phyloP scores from a whole-genome alignment of 1,140 invertebrate genomes.

The Gonioctena quinquepunctata region DNA sequence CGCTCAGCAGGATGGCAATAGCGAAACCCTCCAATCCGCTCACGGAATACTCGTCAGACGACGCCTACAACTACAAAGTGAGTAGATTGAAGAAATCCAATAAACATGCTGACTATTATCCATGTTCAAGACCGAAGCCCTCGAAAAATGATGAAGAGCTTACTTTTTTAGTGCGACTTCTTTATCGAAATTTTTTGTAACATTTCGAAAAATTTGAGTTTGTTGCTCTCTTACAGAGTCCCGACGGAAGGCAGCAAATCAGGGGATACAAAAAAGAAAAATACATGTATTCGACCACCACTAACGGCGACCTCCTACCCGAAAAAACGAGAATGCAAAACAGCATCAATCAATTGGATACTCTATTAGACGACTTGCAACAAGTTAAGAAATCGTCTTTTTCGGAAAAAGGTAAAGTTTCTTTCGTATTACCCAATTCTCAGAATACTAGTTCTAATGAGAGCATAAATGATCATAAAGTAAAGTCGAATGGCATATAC shows the following conservation, averaged over 20 bases:
- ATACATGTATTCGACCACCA: constrained; percentile 44
- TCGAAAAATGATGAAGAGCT: too few relatives aligned
- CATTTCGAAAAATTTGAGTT: too few relatives aligned
- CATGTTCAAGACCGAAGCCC: too few relatives aligned
- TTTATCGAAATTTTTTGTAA: too few relatives aligned
- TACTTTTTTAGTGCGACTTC: too few relatives aligned
- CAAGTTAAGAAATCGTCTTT: constrained; percentile 53
- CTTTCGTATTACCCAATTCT: too few relatives aligned
- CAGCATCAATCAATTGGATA: constrained; percentile 62
- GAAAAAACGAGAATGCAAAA: constrained; percentile 53
- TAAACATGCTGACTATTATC: too few relatives aligned
- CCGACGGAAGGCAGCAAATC: constrained; percentile 47
- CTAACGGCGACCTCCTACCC: constrained; percentile 35
- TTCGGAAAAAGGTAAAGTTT: constrained; percentile 34
- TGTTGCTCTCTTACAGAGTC: constrained; percentile 45
- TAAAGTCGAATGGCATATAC: too few relatives aligned
- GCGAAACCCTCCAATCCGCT: constrained; percentile 46
- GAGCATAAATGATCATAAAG: too few relatives aligned
- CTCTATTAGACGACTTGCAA: constrained; percentile 60
- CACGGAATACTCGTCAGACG: constrained; percentile 50
- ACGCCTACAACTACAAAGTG: constrained; percentile 49
- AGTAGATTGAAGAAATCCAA: too few relatives aligned
- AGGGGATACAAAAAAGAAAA: constrained; percentile 49
- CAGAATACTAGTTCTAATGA: too few relatives aligned
- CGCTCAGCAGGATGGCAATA: constrained; percentile 41